Evolutionary conservation across 2,888 invertebrate genomes (phyloP).

Genomic region (Caenorhabditis imperialis): DNA sequence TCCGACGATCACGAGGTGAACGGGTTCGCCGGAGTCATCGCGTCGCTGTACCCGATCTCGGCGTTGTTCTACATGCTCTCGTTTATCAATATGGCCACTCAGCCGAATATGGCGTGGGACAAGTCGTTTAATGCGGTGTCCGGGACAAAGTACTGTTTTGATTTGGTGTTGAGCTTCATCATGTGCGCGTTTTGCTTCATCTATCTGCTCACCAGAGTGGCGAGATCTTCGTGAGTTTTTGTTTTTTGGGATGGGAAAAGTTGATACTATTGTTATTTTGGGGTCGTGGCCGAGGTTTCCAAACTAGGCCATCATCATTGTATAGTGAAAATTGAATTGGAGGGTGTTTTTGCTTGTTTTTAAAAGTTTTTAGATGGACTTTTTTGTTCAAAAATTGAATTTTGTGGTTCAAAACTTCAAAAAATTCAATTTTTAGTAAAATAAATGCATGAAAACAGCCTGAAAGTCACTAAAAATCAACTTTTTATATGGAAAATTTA

Average conservation of each 20-base stretch:
- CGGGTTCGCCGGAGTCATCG: conserved; percentile 63
- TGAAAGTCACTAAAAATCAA: no score
- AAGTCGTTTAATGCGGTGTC: conserved; percentile 64
- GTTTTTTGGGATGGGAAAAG: conserved; percentile 4
- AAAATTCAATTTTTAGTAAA: no score
- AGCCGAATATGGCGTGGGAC: conserved; percentile 57
- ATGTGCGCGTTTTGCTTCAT: conserved; percentile 46
- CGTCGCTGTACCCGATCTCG: conserved; percentile 63
- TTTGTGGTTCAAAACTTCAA: no score
- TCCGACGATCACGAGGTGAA: conserved; percentile 40
- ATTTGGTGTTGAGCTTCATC: conserved; percentile 51
- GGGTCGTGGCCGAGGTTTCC: no score
- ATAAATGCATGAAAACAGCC: no score
- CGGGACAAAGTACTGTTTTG: conserved; percentile 61
- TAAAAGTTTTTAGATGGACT: no score
- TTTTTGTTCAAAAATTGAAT: no score
- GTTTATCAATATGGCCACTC: conserved; percentile 62
- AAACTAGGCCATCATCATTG: no score
- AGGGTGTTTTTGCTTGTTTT: no score
- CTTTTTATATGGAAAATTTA: no score
- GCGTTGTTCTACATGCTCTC: conserved; percentile 67
- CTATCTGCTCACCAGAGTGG: conserved; percentile 36
- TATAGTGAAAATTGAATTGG: no score
- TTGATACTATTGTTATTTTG: not conserved
- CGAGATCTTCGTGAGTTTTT: conserved; percentile 47